phyloP scores from a whole-genome alignment of 2,797 vertebrate species.

The Labroides dimidiatus region DNA sequence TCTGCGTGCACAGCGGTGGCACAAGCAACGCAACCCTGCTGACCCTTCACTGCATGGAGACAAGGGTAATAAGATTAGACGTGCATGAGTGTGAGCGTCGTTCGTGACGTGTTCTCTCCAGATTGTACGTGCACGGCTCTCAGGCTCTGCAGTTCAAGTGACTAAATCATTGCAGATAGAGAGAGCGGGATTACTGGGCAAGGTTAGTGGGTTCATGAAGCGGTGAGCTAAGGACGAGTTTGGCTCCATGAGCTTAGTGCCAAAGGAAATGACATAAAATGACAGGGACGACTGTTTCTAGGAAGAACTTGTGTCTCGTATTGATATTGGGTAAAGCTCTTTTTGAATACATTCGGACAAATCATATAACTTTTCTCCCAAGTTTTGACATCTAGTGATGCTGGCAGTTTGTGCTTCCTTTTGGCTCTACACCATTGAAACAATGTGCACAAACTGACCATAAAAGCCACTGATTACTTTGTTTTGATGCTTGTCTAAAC shows the following conservation, averaged over 20 bases:
- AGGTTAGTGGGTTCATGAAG: conserved; percentile 72
- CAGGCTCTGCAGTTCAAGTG: conserved; percentile 75
- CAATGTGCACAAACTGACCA: not conserved
- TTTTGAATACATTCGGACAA: conserved; percentile 23
- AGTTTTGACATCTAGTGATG: conserved; percentile 1
- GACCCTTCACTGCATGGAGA: conserved; percentile 75
- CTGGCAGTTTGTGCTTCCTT: conserved; percentile 5
- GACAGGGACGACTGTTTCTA: conserved; percentile 51
- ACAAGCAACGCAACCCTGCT: conserved; percentile 61
- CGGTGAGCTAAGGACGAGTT: conserved; percentile 47
- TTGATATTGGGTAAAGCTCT: conserved; percentile 11
- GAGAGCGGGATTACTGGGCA: conserved; percentile 67
- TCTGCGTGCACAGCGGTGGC: conserved; percentile 20
- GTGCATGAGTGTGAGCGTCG: conserved; percentile 68
- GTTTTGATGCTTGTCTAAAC: conserved; percentile 13
- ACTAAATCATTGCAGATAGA: conserved; percentile 69
- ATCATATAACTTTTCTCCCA: conserved; percentile 1
- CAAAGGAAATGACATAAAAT: conserved; percentile 60
- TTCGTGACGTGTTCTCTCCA: conserved; percentile 75
- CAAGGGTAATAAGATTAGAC: conserved; percentile 81
- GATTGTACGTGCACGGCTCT: conserved; percentile 56
- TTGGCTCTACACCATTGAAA: not conserved
- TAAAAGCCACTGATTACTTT: not conserved
- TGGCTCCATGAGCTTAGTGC: conserved; percentile 34
- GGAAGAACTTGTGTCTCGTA: conserved; percentile 32